Evolutionary conservation across 53 echinoderm and acorn worm genomes (phyloP), one percentile per base, ranked within the genome.

Genomic region (Echinometra lucunter): DNA sequence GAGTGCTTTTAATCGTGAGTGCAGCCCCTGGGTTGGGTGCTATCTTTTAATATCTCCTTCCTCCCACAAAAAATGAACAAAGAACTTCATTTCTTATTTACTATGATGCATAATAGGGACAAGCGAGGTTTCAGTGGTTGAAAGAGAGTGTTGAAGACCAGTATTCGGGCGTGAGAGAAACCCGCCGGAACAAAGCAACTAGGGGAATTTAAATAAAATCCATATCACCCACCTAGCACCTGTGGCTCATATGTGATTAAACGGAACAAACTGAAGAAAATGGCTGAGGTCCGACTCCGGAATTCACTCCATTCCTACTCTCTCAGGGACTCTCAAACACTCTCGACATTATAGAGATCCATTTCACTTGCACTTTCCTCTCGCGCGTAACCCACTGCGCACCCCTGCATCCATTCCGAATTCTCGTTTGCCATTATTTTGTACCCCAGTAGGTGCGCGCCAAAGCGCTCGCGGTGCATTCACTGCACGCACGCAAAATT

Each of bases 301-400:
- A 91, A 66, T 91, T 45, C 69, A 60, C 66, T 25, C 91, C 91
- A 66, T 66, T 40, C 40, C 70, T 45, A 91, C 28, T 40, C 91
- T 25, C 91, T 67, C 37, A 27, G 91, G 91, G 69, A 66, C 91
- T 44, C 66, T 66, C 91, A 32, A 69, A 40, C 89, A 13, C 89
- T 37, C 60, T 89, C 70, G 45, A 91, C 91, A 91, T 45, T 45
- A 23, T 69, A 1, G 69, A 45, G 91, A 67, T 91, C 60, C 66
- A 69, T 91, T 91, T 91, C 91, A 91, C 91, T 66, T 91, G 91
- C 91, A 91, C 91, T 91, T 91, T 91, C 70, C 60, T 91, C 90
- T 25, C 91, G 91, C 91, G 66, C 91, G 89, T 40, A 89, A 60
- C 91, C 44, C 66, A 42, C 37, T 25, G 42, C 69, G 91, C 70